Evolutionary conservation across 2,797 vertebrate genomes (phyloP), one percentile per base, ranked within the genome.

Genomic region (Clarias laeviceps): DNA sequence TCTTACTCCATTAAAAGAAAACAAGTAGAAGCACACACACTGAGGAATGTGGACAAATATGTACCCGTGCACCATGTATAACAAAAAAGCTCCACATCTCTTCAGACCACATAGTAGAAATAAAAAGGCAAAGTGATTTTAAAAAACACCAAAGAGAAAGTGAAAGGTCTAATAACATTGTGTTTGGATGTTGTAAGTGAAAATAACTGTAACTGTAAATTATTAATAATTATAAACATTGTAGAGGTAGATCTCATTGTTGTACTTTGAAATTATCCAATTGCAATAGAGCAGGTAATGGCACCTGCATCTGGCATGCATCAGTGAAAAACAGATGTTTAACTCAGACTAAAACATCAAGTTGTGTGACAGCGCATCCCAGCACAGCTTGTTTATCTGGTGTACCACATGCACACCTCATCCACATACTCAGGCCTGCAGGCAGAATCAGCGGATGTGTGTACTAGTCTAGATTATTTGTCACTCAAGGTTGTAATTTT

Each of bases 251-350:
- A 18, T 45, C 77, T 80, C 34, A 50, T 20, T 80, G 37, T 65
- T 27, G 0, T 27, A n/a, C 37, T 65, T 65, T 65, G 15, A 50
- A 29, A 80, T 62, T 0, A 6, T 79, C 34, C 11, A 61, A 34
- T 20, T 24, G 29, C 8, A 76, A 84, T 88, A 80, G 90, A 88
- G 86, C 61, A 83, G 74, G 80, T 81, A 82, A 87, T 90, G 90
- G 79, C 85, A 90, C 89, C 87, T 91, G 85, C 90, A 88, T 93
- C 91, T 89, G 86, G 87, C 87, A 73, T 62, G 83, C 82, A 92
- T 92, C 86, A 89, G 84, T 91, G 83, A 79, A 93, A 45, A 92
- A 87, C 93, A 92, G 93, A 93, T 94, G 93, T 92, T 88, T 73
- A 54, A 86, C 65, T 87, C 29, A 91, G 89, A 92, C 87, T 90